Base-by-base conservation (phyloP, 2,113 vertebrate genomes). In the Vombatus ursinus region DNA sequence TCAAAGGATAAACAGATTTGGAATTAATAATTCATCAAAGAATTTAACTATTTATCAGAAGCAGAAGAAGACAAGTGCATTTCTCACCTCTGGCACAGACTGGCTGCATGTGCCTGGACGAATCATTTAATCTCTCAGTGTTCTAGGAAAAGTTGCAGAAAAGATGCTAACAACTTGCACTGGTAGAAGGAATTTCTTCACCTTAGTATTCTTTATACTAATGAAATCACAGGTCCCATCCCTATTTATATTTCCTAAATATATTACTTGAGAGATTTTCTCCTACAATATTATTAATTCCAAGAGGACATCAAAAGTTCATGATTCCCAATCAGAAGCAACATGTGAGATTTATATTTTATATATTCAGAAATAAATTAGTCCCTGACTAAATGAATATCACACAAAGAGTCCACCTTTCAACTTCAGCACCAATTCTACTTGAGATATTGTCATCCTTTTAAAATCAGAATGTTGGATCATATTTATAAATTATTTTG, bases 271-370 rank as follows among this genome's bases (percentile, higher is more conserved):
- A 90, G 47, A 5, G 31, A 50, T 22, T 84, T 91, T 28, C 92
- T 54, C 94, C 68, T 96, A 48, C 90, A 37, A 25, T 44, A 94
- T 93, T 96, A 95, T 94, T 51, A 8, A 93, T 26, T 84, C 52
- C 3, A 7, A 84, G 1, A 92, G 31, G 28, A 52, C 92, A 94
- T 95, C 25, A 28, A 50, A 31, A 90, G 90, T 90, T 90, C 90
- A 90, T 31, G 24, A 48, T 90, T 50, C 49, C 26, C 90, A 90
- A 90, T 90, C 48, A 90, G 11, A 28, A 90, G 26, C 25, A 90
- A 31, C 2, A 31, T 9, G 28, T 16, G 24, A 90, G 5, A 90
- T 31, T 84, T 84, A n/a, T 84, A 44, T 84, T 84, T 84, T 84
- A 22, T 84, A 84, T 84, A 44, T 84, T 84, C n/a, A 44, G 68